A percentile compares a stretch with the other conserved stretches of the same genome.
Evolutionary conservation across 2,888 invertebrate genomes (phyloP).

Genomic region (Sabatieria punctata): DNA sequence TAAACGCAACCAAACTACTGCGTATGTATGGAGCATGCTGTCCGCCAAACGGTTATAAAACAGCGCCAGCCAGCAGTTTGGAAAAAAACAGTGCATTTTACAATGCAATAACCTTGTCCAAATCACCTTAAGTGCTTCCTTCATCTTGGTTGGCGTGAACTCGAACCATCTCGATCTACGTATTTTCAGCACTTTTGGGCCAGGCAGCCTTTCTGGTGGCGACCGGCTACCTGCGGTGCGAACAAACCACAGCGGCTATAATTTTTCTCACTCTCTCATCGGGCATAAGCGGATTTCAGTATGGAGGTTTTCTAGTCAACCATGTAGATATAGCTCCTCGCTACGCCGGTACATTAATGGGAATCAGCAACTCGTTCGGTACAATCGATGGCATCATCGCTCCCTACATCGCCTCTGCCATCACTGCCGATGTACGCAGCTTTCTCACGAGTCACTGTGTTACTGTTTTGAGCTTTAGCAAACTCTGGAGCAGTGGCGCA

Average conservation of each 20-base stretch:
- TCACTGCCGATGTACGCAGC: slow-evolving; percentile 19
- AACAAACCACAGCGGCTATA: slow-evolving; percentile 21
- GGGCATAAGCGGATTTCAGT: slow-evolving; percentile 25
- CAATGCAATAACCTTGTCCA: too few species aligned
- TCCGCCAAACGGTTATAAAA: too few species aligned
- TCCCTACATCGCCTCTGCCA: slow-evolving; percentile 27
- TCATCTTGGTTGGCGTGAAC: too few species aligned
- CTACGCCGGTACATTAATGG: slow-evolving; percentile 33
- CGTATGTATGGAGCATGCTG: too few species aligned
- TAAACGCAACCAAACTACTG: too few species aligned
- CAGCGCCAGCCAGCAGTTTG: too few species aligned
- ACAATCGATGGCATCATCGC: slow-evolving; percentile 32
- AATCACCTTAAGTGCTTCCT: too few species aligned
- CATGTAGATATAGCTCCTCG: slow-evolving; percentile 34
- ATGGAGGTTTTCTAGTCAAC: slow-evolving; percentile 32
- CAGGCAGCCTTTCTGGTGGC: slow-evolving; percentile 16
- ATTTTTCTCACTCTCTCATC: slow-evolving; percentile 21
- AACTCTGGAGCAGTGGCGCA: slow-evolving; percentile 1
- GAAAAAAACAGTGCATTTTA: too few species aligned
- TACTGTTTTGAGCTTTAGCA: too few species aligned
- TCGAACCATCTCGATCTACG: too few species aligned
- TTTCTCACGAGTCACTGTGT: too few species aligned
- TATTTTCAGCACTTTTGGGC: background rate
- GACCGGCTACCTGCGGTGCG: slow-evolving; percentile 25
- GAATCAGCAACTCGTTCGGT: slow-evolving; percentile 33